These are phyloP conservation scores for Neotoxoptera formosana DNA, from an alignment of 1,140 invertebrate genomes.

Conservation along the genomic window DNA sequence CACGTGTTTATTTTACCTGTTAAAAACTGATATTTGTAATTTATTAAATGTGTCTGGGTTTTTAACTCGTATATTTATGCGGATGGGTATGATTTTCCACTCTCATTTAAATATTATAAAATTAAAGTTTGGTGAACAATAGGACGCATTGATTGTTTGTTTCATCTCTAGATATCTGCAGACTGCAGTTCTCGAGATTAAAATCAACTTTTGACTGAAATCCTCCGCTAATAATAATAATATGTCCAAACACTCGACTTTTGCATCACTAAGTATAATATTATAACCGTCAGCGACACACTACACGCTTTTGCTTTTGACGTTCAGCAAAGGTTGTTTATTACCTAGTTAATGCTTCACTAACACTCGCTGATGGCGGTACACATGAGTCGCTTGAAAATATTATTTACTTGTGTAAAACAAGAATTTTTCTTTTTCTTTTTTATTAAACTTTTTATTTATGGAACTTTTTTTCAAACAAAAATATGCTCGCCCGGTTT, in stretches of 20 bases:
- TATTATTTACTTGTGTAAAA: slow-evolving; percentile 49
- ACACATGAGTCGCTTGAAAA: neutral
- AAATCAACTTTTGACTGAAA: neutral
- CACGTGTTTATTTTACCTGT: neutral
- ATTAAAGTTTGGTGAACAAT: neutral
- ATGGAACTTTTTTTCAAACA: slow-evolving; percentile 9
- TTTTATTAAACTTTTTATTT: slow-evolving; percentile 27
- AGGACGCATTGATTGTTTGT: neutral
- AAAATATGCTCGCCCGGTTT: neutral
- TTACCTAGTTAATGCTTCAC: slow-evolving; percentile 52
- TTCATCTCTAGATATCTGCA: neutral
- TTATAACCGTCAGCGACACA: slow-evolving; percentile 48
- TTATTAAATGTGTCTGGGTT: neutral
- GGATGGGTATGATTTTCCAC: neutral
- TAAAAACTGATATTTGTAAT: neutral
- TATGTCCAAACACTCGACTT: neutral
- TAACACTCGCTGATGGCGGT: neutral
- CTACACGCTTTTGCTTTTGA: slow-evolving; percentile 53
- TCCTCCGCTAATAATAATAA: neutral
- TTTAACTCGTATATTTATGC: neutral
- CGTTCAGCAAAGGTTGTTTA: slow-evolving; percentile 41
- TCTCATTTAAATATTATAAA: neutral
- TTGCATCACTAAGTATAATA: neutral
- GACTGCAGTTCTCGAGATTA: neutral
- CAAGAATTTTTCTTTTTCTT: slow-evolving; percentile 15